These are phyloP conservation scores for Ochotona princeps DNA, from an alignment of 2,113 vertebrate genomes.

Conservation along the genomic window DNA sequence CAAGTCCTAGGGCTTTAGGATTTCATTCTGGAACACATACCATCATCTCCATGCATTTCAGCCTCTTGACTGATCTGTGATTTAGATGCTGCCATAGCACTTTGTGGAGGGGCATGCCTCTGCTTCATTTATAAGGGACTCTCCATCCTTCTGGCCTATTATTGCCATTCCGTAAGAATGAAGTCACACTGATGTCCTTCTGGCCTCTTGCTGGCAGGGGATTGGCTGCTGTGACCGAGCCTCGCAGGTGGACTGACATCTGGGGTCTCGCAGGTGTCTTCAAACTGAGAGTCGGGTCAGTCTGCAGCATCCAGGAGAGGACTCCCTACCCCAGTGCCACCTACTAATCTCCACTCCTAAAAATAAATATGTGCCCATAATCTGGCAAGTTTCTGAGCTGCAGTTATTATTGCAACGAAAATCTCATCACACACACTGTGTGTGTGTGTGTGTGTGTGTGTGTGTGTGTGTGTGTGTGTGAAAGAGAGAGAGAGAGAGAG, in stretches of 20 bases:
- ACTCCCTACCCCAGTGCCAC: not conserved
- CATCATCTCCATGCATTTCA: not conserved
- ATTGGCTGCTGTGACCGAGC: not conserved
- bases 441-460: not conserved
- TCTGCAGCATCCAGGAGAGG: not conserved
- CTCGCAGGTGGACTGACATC: rapidly evolving
- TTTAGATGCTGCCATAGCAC: not conserved
- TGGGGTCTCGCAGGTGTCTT: not conserved
- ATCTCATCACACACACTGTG: not conserved
- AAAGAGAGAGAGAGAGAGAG: not conserved
- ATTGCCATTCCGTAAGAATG: slow-evolving; percentile 12
- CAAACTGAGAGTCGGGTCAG: not conserved
- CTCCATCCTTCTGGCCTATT: slow-evolving; percentile 21
- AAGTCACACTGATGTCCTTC: not conserved
- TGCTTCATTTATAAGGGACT: slow-evolving; percentile 21
- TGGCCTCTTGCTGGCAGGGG: not conserved
- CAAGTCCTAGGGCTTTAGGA: not conserved
- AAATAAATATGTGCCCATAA: slow-evolving; percentile 76
- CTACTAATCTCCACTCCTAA: slow-evolving; percentile 49
- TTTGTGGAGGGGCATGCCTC: not conserved
- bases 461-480: not conserved
- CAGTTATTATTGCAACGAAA: slow-evolving; percentile 65
- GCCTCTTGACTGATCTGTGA: not conserved
- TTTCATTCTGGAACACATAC: not conserved
- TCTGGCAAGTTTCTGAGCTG: slow-evolving; percentile 66